Evolutionary conservation across 2,797 vertebrate genomes (phyloP).

Genomic region (Alfaro cultratus): DNA sequence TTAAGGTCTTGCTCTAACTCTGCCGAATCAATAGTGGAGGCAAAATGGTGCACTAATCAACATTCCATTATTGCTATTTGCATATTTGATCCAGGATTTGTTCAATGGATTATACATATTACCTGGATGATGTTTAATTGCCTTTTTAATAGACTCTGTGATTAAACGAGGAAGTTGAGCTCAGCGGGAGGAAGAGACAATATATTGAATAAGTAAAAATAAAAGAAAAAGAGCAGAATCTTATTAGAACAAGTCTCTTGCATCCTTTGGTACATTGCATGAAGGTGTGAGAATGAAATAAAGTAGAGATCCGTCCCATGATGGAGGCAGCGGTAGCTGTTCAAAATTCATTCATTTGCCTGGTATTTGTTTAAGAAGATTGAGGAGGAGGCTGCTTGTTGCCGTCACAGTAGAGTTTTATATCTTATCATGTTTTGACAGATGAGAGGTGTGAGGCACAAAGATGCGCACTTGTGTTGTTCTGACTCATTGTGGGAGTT

Average conservation of each 20-base stretch:
- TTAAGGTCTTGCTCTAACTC: conserved; percentile 55
- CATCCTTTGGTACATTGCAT: conserved; percentile 49
- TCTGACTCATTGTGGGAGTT: conserved; percentile 52
- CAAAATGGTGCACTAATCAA: conserved; percentile 75
- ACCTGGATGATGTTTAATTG: conserved; percentile 82
- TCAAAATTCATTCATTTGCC: conserved; percentile 83
- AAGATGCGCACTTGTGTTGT: conserved; percentile 50
- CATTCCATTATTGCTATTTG: conserved; percentile 75
- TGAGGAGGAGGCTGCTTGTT: conserved; percentile 75
- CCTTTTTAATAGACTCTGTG: conserved; percentile 81
- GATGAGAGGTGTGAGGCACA: conserved; percentile 61
- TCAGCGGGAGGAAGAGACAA: conserved; percentile 40
- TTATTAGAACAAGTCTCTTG: conserved; percentile 69
- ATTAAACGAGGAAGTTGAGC: conserved; percentile 73
- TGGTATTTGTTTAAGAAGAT: conserved; percentile 83
- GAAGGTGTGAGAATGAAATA: conserved; percentile 65
- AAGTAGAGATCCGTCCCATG: conserved; percentile 66
- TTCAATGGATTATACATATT: conserved; percentile 82
- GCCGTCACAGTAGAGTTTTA: conserved; percentile 66
- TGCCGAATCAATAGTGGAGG: conserved; percentile 69
- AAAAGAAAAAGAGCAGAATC: conserved; percentile 40
- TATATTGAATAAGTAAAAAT: not conserved
- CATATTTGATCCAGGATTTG: conserved; percentile 80
- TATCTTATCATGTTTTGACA: conserved; percentile 81
- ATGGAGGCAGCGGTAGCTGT: conserved; percentile 67